Conservation (phyloP, 1,140 invertebrate genomes). For the Pygmarrhopalites habei region DNA sequence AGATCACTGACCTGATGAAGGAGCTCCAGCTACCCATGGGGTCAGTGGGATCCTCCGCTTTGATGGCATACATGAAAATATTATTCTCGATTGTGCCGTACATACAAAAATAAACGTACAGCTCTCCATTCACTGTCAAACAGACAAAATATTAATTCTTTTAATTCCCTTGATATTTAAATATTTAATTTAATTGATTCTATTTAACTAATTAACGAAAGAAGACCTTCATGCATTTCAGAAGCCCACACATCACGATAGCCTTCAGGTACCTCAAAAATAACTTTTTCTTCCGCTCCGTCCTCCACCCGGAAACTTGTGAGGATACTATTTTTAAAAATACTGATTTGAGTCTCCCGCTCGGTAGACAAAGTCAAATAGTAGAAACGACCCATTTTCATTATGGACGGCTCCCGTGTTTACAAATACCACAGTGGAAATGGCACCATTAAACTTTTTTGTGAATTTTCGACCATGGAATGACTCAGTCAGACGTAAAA, state of each 20-base stretch:
- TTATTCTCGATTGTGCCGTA: neutral
- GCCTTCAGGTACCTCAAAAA: neutral
- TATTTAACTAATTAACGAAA: too few species aligned
- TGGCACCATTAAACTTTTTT: too few species aligned
- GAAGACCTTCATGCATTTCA: conserved; percentile 17
- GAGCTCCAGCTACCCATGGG: conserved; percentile 12
- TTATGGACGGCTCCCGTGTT: conserved; percentile 9
- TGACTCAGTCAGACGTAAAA: too few species aligned
- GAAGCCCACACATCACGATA: conserved; percentile 5
- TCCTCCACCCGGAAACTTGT: conserved; percentile 19
- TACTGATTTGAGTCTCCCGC: neutral
- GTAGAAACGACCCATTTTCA: conserved; percentile 2
- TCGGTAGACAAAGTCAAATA: conserved; percentile 13
- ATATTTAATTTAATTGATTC: too few species aligned
- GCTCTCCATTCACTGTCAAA: conserved; percentile 14
- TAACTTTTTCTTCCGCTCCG: neutral
- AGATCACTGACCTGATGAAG: neutral
- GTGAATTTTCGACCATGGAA: too few species aligned
- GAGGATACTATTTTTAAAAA: conserved; percentile 11
- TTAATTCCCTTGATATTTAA: too few species aligned
- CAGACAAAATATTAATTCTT: too few species aligned
- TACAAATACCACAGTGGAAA: too few species aligned
- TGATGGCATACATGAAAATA: conserved; percentile 6
- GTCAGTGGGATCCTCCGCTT: conserved; percentile 9
- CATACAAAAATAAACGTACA: conserved; percentile 22